These are phyloP conservation scores for Hypena proboscidalis DNA, from an alignment of 2,888 invertebrate genomes.

Conservation along the genomic window DNA sequence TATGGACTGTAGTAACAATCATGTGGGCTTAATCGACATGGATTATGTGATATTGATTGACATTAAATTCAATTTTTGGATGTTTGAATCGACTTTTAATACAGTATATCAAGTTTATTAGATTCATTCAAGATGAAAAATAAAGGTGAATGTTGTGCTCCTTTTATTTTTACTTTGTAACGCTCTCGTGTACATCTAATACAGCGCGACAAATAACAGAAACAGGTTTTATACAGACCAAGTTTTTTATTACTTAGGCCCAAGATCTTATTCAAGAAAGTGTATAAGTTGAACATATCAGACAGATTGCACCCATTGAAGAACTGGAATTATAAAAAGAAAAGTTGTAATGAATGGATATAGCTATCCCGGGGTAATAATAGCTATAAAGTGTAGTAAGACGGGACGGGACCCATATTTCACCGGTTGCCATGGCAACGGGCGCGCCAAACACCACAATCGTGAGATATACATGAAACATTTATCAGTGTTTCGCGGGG, in stretches of 20 bases:
- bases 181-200: constrained; percentile 10
- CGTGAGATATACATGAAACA: constrained; percentile 46
- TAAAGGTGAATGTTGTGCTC: no score
- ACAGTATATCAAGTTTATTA: no score
- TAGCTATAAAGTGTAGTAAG: constrained; percentile 69
- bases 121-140: no score
- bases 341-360: constrained; percentile 69
- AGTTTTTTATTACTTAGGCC: constrained; percentile 20
- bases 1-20: constrained; percentile 55
- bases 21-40: constrained; percentile 19
- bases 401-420: constrained; percentile 37
- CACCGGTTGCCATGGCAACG: constrained; percentile 70
- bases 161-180: not conserved
- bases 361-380: constrained; percentile 77
- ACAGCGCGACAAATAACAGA: constrained; percentile 23
- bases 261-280: constrained; percentile 24
- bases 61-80: constrained; percentile 3
- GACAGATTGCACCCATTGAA: constrained; percentile 38
- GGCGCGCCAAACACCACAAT: constrained; percentile 70
- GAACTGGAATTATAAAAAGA: constrained; percentile 43
- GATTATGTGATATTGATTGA: constrained; percentile 29
- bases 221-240: constrained; percentile 26
- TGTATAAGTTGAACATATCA: constrained; percentile 31
- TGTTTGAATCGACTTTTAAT: constrained; percentile 16
- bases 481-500: no score